A percentile compares a stretch with the other conserved stretches of the same genome.
phyloP scores from a whole-genome alignment of 2,888 invertebrate genomes.

The Chrysina gloriosa region DNA sequence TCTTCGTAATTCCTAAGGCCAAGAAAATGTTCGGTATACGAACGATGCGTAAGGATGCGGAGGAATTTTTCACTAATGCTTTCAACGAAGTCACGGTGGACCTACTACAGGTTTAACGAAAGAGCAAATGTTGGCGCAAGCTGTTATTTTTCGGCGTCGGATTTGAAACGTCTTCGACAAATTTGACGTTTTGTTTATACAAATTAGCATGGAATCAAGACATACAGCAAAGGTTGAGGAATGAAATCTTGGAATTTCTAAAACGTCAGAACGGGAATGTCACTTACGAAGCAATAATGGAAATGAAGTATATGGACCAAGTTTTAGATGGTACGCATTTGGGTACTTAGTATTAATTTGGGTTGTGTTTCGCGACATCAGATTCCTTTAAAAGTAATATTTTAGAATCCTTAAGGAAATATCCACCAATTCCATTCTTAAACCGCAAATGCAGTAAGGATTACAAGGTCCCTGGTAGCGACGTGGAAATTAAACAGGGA shows the following conservation, averaged over 20 bases:
- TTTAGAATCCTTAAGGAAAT: conserved; percentile 54
- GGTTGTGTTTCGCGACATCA: too few relatives aligned
- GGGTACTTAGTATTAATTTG: conserved; percentile 65
- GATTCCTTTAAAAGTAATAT: too few relatives aligned
- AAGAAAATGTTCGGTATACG: conserved; percentile 44
- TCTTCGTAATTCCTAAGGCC: conserved; percentile 46
- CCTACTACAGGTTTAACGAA: neutral
- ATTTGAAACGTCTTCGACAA: conserved; percentile 63
- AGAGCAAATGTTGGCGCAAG: conserved; percentile 49
- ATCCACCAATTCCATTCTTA: conserved; percentile 63
- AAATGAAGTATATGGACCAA: too few relatives aligned
- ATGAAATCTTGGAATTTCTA: conserved; percentile 59
- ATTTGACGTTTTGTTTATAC: conserved; percentile 59
- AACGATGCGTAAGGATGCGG: conserved; percentile 48
- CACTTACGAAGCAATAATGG: too few relatives aligned
- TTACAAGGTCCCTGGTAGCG: conserved; percentile 66
- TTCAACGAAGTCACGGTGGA: conserved; percentile 48
- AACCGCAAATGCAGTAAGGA: conserved; percentile 67
- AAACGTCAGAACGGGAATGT: conserved; percentile 55
- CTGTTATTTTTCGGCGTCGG: conserved; percentile 64
- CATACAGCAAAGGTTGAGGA: conserved; percentile 61
- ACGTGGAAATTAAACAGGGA: conserved; percentile 67
- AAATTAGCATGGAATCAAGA: conserved; percentile 60
- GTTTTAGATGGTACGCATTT: too few relatives aligned
- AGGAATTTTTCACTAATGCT: conserved; percentile 54